Percentiles rank a stretch among this genome's conserved stretches.
Conservation (phyloP, 35 echinoderm and acorn worm species). For the Anneissia japonica region DNA sequence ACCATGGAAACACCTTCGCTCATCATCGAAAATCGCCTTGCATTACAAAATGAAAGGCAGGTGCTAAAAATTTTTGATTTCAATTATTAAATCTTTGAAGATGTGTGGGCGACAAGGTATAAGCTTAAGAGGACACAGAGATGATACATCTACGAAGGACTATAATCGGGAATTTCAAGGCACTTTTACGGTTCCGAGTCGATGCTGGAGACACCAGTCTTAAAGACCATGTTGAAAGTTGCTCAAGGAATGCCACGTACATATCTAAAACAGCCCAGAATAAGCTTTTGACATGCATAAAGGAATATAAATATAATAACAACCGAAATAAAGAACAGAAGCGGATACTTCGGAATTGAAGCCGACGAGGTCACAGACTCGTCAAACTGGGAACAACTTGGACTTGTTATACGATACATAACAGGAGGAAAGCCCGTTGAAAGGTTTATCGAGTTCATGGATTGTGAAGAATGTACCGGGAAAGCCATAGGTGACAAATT, state of each 20-base stretch:
- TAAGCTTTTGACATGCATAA: conserved; percentile 49
- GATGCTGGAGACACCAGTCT: conserved; percentile 36
- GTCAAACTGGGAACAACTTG: conserved; percentile 61
- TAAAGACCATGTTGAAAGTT: conserved; percentile 4
- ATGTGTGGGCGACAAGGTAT: conserved; percentile 54
- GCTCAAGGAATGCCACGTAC: conserved; percentile 44
- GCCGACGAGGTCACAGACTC: conserved; percentile 70
- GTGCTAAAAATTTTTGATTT: conserved; percentile 17
- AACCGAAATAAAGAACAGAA: conserved; percentile 31
- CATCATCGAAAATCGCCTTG: not conserved
- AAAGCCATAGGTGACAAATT: conserved; percentile 5
- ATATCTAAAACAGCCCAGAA: conserved; percentile 53
- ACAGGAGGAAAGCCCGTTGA: not conserved
- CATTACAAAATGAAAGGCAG: not conserved
- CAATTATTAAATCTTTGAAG: conserved; percentile 32
- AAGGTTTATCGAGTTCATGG: conserved; percentile 5
- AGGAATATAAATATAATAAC: conserved; percentile 1
- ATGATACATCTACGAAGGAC: conserved; percentile 7
- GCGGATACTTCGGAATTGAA: conserved; percentile 20
- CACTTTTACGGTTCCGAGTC: conserved; percentile 27
- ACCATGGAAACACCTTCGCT: not conserved
- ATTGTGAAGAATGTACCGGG: not conserved
- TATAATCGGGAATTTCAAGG: conserved; percentile 65
- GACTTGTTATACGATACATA: conserved; percentile 38
- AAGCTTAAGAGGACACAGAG: conserved; percentile 45